Evolutionary conservation across 2,113 vertebrate genomes (phyloP), one percentile per base, ranked within the genome.

Genomic region (Ancistrus triradiatus): DNA sequence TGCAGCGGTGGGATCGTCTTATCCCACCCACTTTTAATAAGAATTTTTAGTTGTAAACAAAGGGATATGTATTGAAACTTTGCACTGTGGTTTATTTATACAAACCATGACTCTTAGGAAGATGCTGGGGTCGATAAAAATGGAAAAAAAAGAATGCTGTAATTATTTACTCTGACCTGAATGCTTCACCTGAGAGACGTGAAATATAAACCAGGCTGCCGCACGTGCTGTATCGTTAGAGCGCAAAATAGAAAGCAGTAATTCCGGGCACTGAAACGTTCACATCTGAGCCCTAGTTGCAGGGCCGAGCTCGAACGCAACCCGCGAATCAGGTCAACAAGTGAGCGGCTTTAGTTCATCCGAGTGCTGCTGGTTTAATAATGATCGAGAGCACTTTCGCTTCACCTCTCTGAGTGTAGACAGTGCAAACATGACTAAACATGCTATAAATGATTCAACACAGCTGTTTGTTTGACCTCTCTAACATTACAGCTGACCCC

Each of bases 401-500:
- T 37, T n/a, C 31, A 37, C 46, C 28, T 61, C 18, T 7, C 31
- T 3, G 33, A 55, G 8, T 44, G 31, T 40, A 44, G 17, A 37
- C 13, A 31, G 40, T 19, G 38, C 25, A 15, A 46, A 55, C 50
- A 46, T 31, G 38, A 17, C 63, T 27, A 38, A 69, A 50, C 68
- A 65, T 56, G 66, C 63, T 31, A 61, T 50, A 69, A 63, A 63
- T 69, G 56, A 65, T 47, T 13, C 38, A 18, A 48, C 42, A 13
- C 55, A 46, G 49, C 38, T 63, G 52, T 59, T 69, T 57, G 67
- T 70, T 73, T 71, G 80, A 79, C 79, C 84, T 72, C 35, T 44
- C 50, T 71, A 79, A 43, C 66, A 53, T 81, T 80, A 55, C 73
- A 79, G 83, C 51, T 85, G 81, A 83, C 78, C 81, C 65, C 35